Evolutionary conservation across 2,797 vertebrate species (phyloP).

Genomic region (Malacoraja senta): DNA sequence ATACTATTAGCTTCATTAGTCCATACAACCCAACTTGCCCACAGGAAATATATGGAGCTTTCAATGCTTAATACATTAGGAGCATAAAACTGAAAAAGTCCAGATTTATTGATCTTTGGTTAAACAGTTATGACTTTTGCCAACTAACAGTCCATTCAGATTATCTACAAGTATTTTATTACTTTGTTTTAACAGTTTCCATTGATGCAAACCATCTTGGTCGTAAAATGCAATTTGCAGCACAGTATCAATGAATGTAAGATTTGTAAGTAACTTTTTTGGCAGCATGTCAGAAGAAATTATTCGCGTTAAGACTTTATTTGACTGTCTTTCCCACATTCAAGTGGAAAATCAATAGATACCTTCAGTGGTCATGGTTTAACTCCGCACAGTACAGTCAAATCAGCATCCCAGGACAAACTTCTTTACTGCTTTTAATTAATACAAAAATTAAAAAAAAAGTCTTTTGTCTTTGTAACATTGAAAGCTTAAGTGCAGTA

Average conservation of each 20-base stretch:
- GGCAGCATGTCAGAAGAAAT: conserved; percentile 11
- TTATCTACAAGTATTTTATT: neutral
- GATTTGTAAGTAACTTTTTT: neutral
- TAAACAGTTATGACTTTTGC: conserved; percentile 29
- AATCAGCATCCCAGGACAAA: conserved; percentile 19
- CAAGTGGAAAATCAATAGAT: neutral
- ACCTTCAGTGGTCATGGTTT: neutral
- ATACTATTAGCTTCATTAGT: neutral
- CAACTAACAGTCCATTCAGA: conserved; percentile 23
- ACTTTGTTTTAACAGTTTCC: neutral
- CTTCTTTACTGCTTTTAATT: neutral
- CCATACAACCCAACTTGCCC: neutral
- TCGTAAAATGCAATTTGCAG: neutral
- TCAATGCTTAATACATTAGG: neutral
- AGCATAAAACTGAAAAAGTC: conserved; percentile 12
- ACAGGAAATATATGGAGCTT: neutral
- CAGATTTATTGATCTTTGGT: conserved; percentile 35
- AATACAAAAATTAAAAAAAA: conserved; percentile 22
- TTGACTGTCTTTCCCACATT: neutral
- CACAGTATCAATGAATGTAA: neutral
- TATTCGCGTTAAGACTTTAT: conserved; percentile 18
- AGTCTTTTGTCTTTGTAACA: conserved; percentile 1
- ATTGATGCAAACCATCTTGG: neutral
- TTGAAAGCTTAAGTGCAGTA: conserved; percentile 24
- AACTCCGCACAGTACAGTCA: neutral